Base-by-base conservation (phyloP, 2,888 invertebrate species). In the Sinopyrophorus schimmeli region DNA sequence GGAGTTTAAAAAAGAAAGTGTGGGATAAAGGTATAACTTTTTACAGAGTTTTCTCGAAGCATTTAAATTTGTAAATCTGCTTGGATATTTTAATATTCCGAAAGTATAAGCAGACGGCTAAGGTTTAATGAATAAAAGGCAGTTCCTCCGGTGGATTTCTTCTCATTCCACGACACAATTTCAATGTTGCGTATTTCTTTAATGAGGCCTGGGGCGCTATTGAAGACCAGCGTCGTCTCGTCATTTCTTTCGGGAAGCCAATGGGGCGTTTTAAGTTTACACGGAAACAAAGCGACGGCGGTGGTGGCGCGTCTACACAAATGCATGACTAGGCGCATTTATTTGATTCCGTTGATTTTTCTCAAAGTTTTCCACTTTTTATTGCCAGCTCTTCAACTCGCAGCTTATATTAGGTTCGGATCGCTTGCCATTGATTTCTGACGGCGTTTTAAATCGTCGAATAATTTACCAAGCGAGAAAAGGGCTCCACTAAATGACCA, bases 301-400 rank as follows among this genome's bases (percentile, higher is more conserved):
- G 54, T 56, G 59, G 58, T 59, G 57, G 57, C 53, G 48, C 49
- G n/a, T 46, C 46, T 54, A 62, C 60, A 57, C 60, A 62, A 60
- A 65, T 62, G 64, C 63, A 60, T 62, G 63, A 62, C 62, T 61
- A 62, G 53, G 57, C 63, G 54, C 61, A 60, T 64, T 65, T 64
- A 64, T 62, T 62, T 59, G 59, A 65, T 63, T 64, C 59, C 55
- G 54, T 46, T 57, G 58, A 63, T 35, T 60, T 63, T 64, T 59
- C 60, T 50, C 43, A 55, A 58, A 61, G 55, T 27, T 49, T 49
- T 34, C 41, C 32, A 41, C 39, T 49, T 49, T 42, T 47, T 48
- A 34, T 17, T 35, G 21, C 30, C 41, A 23, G 32, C 37, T 42
- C 35, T 37, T 27, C 24, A 27, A 11, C 31, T 47, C 32, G 27